Conservation (phyloP, 23 tunicate genomes). For the Halocynthia aurantium region DNA sequence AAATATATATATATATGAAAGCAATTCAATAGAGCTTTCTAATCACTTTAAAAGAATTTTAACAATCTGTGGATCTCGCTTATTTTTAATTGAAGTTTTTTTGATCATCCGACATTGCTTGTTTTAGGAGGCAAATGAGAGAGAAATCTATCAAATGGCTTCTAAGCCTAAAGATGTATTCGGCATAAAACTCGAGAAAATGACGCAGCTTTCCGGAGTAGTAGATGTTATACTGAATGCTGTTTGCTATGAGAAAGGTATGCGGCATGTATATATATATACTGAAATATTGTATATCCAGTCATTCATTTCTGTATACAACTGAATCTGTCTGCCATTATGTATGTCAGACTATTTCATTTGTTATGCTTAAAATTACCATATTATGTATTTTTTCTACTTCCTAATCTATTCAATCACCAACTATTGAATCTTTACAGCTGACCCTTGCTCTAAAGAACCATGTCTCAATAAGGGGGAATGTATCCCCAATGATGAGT, state of each 20-base stretch:
- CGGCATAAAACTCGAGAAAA: slow-evolving; percentile 27
- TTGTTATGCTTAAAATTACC: too few species aligned
- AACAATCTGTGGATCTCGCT: too few species aligned
- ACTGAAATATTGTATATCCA: not conserved
- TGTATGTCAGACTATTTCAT: not conserved
- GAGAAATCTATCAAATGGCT: slow-evolving; percentile 33
- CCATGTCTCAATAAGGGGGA: slow-evolving; percentile 43
- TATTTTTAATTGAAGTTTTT: too few species aligned
- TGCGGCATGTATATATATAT: not conserved
- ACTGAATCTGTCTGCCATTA: not conserved
- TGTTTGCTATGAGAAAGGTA: slow-evolving; percentile 47
- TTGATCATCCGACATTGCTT: not conserved
- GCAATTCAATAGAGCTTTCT: too few species aligned
- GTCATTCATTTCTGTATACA: not conserved
- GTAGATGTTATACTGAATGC: slow-evolving; percentile 41
- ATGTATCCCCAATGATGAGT: slow-evolving; percentile 17
- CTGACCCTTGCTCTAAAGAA: slow-evolving; percentile 31
- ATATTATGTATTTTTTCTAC: too few species aligned
- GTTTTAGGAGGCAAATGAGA: slow-evolving; percentile 15
- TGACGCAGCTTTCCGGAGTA: slow-evolving; percentile 14
- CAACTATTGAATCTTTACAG: not conserved
- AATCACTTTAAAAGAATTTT: too few species aligned
- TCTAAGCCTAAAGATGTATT: slow-evolving; percentile 22
- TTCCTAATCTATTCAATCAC: too few species aligned
- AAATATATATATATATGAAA: too few species aligned